phyloP scores from a whole-genome alignment of 2,888 invertebrate genomes.

The Orgyia antiqua region DNA sequence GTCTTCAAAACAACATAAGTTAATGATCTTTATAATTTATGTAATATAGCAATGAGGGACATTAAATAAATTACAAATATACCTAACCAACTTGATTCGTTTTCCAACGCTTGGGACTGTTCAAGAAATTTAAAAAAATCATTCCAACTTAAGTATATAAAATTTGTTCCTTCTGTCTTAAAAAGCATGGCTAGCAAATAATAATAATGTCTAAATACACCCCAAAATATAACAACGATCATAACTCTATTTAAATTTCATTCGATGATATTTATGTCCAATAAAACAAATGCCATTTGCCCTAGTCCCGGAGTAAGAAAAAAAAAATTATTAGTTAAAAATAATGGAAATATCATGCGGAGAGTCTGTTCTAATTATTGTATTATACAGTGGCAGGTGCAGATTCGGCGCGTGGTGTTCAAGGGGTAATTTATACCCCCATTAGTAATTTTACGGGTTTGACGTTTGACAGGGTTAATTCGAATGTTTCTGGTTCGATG shows the following conservation, averaged over 20 bases:
- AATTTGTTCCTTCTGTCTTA: no score
- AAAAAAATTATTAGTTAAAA: conserved; percentile 29
- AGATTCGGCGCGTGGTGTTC: conserved; percentile 16
- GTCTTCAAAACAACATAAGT: no score
- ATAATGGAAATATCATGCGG: conserved; percentile 27
- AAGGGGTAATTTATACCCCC: conserved; percentile 53
- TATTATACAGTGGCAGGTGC: conserved; percentile 59
- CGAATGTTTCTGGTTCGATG: conserved; percentile 9
- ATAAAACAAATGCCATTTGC: conserved; percentile 29
- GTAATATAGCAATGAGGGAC: no score
- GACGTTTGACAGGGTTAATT: conserved; percentile 35
- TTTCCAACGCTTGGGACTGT: no score
- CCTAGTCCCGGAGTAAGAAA: conserved; percentile 26
- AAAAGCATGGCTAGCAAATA: no score
- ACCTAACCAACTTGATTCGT: no score
- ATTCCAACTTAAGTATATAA: no score
- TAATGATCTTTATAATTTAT: no score
- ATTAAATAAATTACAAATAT: no score
- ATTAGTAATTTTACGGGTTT: conserved; percentile 54
- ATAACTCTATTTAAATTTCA: conserved; percentile 3
- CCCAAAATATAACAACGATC: no score
- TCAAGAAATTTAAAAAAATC: no score
- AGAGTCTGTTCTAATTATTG: conserved; percentile 42
- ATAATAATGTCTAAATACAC: no score
- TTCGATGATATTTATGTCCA: conserved; percentile 11